These are phyloP conservation scores for Litocranius walleri DNA, from an alignment of 2,113 vertebrate species.

Conservation along the genomic window DNA sequence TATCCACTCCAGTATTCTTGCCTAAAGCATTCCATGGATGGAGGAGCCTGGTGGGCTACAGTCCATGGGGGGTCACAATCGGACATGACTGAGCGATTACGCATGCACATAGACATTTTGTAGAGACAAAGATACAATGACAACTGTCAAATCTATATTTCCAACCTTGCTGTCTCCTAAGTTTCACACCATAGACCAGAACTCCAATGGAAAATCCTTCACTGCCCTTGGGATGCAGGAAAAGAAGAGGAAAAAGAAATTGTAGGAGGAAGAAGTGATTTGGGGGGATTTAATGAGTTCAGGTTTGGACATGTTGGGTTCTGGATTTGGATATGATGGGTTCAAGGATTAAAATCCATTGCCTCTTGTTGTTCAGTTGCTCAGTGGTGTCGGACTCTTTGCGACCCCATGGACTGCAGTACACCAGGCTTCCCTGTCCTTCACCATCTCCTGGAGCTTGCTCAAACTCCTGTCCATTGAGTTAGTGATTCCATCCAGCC, in stretches of 20 bases:
- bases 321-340: background rate
- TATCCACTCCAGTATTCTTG: background rate
- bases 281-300: background rate
- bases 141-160: background rate
- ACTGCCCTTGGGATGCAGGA: background rate
- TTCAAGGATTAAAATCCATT: background rate
- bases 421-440: background rate
- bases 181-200: background rate
- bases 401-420: accelerated
- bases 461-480: background rate
- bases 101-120: background rate
- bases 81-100: accelerated
- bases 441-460: background rate
- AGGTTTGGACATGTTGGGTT: background rate
- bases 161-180: background rate
- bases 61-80: background rate
- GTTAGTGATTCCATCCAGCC: background rate
- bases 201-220: background rate
- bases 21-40: background rate
- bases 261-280: background rate
- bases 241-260: background rate
- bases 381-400: background rate
- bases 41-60: background rate
- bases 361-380: background rate
- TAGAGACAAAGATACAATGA: background rate